Base-by-base conservation (phyloP, 2,797 vertebrate species). In the Coccyzus lansbergi region DNA sequence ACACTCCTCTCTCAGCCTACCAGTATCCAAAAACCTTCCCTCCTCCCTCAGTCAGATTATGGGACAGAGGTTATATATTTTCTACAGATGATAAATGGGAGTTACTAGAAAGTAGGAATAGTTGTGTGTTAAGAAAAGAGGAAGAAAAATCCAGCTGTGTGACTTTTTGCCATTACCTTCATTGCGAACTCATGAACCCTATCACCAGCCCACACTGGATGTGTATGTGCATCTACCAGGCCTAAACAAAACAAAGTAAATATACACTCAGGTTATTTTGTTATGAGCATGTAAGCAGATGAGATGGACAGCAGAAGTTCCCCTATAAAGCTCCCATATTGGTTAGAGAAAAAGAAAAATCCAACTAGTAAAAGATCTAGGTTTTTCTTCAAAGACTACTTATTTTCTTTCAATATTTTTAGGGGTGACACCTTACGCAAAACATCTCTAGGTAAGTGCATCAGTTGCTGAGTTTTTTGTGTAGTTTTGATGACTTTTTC, bases 131-230 rank as follows among this genome's bases (percentile, higher is more conserved):
- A 29, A 29, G 42, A 59, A 48, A 21, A 62, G 4, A 49, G 21
- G 9, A 68, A 77, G 31, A 52, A 85, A 91, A 92, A 84, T 49
- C 15, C 36, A 44, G 34, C 33, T 65, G 26, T 88, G 19, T 24
- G 46, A 83, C 85, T 80, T 63, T 42, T 28, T 55, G 38, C 26
- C 63, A 55, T 97, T 98, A 99, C 99, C 99, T 99, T 99, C 99
- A 99, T 99, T 65, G 98, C 98, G 98, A 99, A 99, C 84, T 99
- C 99, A 81, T 99, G 99, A 49, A 99, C 99, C 91, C 99, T 96
- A 95, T 99, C 99, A 16, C 99, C 99, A 84, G 98, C 99, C 99
- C 99, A 99, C 52, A 99, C 99, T 4, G 99, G 99, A 87, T 99
- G 99, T 10, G 99, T 99, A 95, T 99, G 99, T 33, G 99, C 99